A percentile compares a stretch with the other conserved stretches of the same genome.
Conservation (phyloP, 2,113 vertebrate genomes). For the Osmerus eperlanus region DNA sequence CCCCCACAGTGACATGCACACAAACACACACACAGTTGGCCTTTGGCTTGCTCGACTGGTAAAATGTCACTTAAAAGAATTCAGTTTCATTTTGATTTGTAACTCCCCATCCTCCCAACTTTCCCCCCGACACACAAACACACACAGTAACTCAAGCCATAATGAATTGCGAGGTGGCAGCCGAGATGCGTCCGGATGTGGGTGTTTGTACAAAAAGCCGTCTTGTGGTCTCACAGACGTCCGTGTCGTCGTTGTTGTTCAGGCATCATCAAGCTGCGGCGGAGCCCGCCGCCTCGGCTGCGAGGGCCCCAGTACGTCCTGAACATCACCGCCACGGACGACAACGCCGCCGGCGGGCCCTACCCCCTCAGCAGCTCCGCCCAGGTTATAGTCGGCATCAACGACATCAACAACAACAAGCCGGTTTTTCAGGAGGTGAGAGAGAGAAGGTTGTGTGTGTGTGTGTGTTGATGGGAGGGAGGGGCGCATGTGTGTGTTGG, state of each 20-base stretch:
- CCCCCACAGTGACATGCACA: not conserved
- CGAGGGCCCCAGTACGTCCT: constrained; percentile 77
- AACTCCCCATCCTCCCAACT: constrained; percentile 33
- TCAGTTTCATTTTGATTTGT: constrained; percentile 58
- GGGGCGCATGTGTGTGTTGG: not conserved
- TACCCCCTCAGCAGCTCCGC: constrained; percentile 80
- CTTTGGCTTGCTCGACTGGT: constrained; percentile 57
- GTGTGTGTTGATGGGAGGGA: constrained; percentile 9
- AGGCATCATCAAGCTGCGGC: constrained; percentile 85
- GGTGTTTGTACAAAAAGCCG: not conserved
- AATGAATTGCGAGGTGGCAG: too few relatives aligned
- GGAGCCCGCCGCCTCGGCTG: constrained; percentile 74
- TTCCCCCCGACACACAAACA: constrained; percentile 3
- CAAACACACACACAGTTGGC: constrained; percentile 54
- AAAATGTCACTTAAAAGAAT: constrained; percentile 68
- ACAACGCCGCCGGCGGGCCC: constrained; percentile 80
- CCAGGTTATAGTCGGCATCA: constrained; percentile 83
- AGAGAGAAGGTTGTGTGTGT: not conserved
- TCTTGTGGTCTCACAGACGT: not conserved
- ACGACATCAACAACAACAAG: constrained; percentile 88
- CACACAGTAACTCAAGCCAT: too few relatives aligned
- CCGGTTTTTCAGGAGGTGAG: constrained; percentile 82
- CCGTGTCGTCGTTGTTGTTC: not conserved
- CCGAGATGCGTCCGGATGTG: too few relatives aligned
- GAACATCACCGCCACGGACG: constrained; percentile 84